These are phyloP conservation scores for Genyomyrus donnyi DNA, from an alignment of 2,113 vertebrate species.

Conservation along the genomic window DNA sequence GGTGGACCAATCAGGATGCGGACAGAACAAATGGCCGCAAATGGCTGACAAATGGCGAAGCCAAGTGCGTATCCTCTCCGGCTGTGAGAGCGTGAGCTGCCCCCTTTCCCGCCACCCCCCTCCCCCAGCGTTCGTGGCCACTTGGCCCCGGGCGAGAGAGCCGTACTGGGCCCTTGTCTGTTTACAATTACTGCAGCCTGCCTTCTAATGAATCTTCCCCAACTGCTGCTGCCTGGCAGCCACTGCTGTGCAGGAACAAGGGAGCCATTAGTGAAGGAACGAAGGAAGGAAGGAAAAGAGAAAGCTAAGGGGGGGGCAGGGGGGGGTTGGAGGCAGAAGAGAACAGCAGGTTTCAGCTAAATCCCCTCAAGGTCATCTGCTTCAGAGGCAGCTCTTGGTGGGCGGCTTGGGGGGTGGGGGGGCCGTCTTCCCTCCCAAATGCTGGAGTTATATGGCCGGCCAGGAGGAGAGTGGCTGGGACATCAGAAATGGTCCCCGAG, in stretches of 20 bases:
- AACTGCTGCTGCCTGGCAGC: constrained; percentile 70
- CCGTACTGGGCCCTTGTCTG: constrained; percentile 39
- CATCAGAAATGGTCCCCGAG: constrained; percentile 34
- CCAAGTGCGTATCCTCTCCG: not conserved
- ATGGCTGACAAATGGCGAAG: not conserved
- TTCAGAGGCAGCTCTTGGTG: constrained; percentile 22
- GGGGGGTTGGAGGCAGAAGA: constrained; percentile 25
- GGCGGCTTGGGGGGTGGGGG: not conserved
- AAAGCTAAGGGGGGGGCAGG: constrained; percentile 58
- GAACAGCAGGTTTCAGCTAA: constrained; percentile 35
- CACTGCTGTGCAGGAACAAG: constrained; percentile 71
- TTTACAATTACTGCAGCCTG: constrained; percentile 68
- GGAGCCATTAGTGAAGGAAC: constrained; percentile 71
- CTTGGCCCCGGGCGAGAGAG: not conserved
- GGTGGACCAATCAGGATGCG: not conserved
- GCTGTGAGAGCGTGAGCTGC: not conserved
- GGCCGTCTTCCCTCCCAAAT: not conserved
- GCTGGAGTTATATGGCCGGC: constrained; percentile 19
- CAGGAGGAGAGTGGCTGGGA: constrained; percentile 45
- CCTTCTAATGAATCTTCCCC: constrained; percentile 72
- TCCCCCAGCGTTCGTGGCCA: not conserved
- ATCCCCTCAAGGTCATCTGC: constrained; percentile 54
- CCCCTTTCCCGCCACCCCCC: not conserved
- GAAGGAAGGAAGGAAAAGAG: constrained; percentile 71
- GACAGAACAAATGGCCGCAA: not conserved